Base-by-base conservation (phyloP, 2,113 vertebrate species). In the Anolis carolinensis region DNA sequence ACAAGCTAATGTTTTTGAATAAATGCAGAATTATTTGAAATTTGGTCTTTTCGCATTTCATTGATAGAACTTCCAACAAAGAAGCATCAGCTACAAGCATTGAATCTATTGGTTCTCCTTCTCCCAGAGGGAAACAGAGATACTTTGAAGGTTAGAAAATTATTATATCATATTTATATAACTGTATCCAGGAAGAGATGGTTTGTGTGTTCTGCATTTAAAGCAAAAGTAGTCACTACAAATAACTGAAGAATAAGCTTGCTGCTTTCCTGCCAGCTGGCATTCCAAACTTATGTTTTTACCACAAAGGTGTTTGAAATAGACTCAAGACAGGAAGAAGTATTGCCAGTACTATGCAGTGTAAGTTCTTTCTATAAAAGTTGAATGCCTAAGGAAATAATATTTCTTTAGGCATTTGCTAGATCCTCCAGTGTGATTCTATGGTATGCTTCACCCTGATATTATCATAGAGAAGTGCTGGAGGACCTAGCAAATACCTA, bases 71-170 rank as follows among this genome's bases (percentile, higher is more conserved):
- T 99, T 79, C 97, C 98, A 74, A 97, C 92, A 1, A 98, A 94
- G 95, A 98, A 97, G 74, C 98, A 98, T 23, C 98, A 98, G 72
- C 95, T 99, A 0, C 98, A 99, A 89, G 98, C 98, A 84, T 94
- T 99, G 94, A 99, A 99, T 95, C 98, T 99, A 82, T 96, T 99
- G 75, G 91, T 99, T 87, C 97, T 99, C 63, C 97, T 99, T 74
- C 96, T 99, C 20, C 99, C 98, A 1, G 97, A 97, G 25, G 93
- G 96, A 89, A 99, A 97, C 93, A 97, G 97, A 86, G 97, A 99
- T 86, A 97, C 97, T 0, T 94, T 99, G 79, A 99, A 99, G 98
- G 99, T 99, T 90, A 93, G 96, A 84, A 73, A 32, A 68, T 21
- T 62, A 83, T 68, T 30, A 44, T 6, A 74, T 52, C 1, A 39